Conservation (phyloP, 30 jellyfish, hydroid and myxozoan genomes). For the Aurelia sp. region DNA sequence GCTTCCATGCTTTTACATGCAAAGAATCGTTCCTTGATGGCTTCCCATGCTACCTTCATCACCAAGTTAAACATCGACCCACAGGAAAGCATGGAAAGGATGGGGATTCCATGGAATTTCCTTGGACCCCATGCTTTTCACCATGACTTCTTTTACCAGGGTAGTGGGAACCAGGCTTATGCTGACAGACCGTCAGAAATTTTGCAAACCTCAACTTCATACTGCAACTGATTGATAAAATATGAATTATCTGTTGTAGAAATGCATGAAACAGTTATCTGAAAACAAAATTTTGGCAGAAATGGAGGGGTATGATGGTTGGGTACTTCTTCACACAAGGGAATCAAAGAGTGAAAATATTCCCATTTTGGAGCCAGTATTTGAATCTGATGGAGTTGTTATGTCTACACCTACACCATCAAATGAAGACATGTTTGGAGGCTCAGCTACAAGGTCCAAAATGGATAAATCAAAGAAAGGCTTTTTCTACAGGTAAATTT, state of each 20-base stretch:
- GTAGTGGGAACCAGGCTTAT: too few species aligned
- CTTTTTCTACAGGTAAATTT: conserved; percentile 49
- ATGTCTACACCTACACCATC: conserved; percentile 60
- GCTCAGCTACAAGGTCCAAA: conserved; percentile 59
- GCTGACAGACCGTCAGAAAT: too few species aligned
- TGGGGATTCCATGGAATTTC: too few species aligned
- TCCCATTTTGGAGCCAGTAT: conserved; percentile 58
- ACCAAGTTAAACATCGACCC: too few species aligned
- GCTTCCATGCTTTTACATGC: too few species aligned
- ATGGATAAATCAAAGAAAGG: conserved; percentile 60
- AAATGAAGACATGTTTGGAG: conserved; percentile 75
- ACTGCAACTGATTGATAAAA: too few species aligned
- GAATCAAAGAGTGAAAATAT: conserved; percentile 36
- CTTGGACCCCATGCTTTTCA: too few species aligned
- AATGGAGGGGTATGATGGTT: conserved; percentile 56
- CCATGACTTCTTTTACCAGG: too few species aligned
- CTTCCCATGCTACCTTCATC: too few species aligned
- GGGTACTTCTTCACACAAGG: conserved; percentile 50
- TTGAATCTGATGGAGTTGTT: conserved; percentile 44
- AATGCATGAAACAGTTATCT: conserved; percentile 54
- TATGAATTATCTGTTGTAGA: conserved; percentile 6
- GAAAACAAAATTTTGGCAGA: conserved; percentile 44
- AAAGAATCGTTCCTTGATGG: too few species aligned
- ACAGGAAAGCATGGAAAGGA: too few species aligned
- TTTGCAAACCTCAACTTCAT: too few species aligned